Base-by-base conservation (phyloP, 2,113 vertebrate species). In the Sorex fumeus region DNA sequence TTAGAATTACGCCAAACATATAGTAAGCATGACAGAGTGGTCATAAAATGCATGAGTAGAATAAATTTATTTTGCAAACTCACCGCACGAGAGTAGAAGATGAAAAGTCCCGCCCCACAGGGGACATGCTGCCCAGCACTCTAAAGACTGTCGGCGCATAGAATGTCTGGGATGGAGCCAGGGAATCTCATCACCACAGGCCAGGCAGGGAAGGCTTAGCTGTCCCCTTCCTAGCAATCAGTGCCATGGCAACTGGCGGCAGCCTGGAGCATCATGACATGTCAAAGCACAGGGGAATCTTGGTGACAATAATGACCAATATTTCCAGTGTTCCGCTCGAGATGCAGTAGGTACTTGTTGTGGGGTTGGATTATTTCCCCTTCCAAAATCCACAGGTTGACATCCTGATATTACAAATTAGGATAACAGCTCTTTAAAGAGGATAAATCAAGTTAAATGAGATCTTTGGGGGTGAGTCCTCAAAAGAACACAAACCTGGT, bases 241-340 rank as follows among this genome's bases (percentile, higher is more conserved):
- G n/a, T n/a, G 28, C 79, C 93, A 93, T 79, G 91, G 60, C 34
- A 94, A 93, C 86, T 80, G 0, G 0, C 69, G 78, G 34, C 50
- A 69, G 85, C 80, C 81, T 28, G 32, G n/a, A 67, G 74, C 36
- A 69, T 36, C 30, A 3, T 9, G 12, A 53, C 36, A 30, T 3
- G 12, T 45, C 81, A 86, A 66, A 83, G 67, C 70, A 84, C 91
- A 23, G 15, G 6, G 72, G 66, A 28, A 40, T 23, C 47, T 1
- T 70, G 34, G n/a, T 27, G 12, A 66, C 27, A 25, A 71, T 50
- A 32, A 74, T 1, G 30, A 85, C 83, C n/a, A 16, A 11, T 27
- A 21, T 57, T 64, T 77, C 81, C 16, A 77, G 27, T 8, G 2
- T 53, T 67, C 78, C 81, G 62, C 66, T 75, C 0, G 19, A 57